Percentiles rank a stretch among this genome's conserved stretches.
phyloP scores from a whole-genome alignment of 2,797 vertebrate species.

The Rallus crepitans region DNA sequence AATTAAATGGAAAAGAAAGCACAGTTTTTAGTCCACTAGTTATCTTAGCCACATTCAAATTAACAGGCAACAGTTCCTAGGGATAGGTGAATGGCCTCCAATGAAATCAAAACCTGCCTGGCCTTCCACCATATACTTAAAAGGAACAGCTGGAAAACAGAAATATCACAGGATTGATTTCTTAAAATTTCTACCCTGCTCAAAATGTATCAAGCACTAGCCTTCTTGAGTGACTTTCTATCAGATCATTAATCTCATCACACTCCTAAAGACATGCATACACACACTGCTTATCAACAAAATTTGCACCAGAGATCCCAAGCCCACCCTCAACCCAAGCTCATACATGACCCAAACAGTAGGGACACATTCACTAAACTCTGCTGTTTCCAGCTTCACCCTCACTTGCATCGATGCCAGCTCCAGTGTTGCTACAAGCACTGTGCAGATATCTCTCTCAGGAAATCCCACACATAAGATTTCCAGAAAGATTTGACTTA shows the following conservation, averaged over 20 bases:
- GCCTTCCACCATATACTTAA: not conserved
- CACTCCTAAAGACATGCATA: not conserved
- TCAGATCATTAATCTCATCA: not conserved
- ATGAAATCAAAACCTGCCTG: not conserved
- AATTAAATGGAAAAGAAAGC: constrained; percentile 42
- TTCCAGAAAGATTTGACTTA: not conserved
- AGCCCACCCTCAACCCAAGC: not conserved
- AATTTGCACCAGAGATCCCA: not conserved
- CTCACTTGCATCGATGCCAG: not conserved
- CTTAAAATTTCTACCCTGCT: not conserved
- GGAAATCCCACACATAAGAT: not conserved
- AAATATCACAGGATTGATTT: not conserved
- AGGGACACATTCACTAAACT: not conserved
- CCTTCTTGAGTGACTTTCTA: not conserved
- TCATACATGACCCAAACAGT: not conserved
- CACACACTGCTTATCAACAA: not conserved
- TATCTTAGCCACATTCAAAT: constrained; percentile 6
- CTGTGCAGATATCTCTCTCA: not conserved
- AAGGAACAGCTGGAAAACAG: not conserved
- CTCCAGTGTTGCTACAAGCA: not conserved
- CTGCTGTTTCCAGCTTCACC: not conserved
- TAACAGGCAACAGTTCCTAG: not conserved
- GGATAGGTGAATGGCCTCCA: not conserved
- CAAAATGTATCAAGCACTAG: not conserved
- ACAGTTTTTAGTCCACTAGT: not conserved